Percentiles rank a stretch among this genome's conserved stretches.
phyloP scores from a whole-genome alignment of 2,888 invertebrate genomes.

The Netelia virgata region DNA sequence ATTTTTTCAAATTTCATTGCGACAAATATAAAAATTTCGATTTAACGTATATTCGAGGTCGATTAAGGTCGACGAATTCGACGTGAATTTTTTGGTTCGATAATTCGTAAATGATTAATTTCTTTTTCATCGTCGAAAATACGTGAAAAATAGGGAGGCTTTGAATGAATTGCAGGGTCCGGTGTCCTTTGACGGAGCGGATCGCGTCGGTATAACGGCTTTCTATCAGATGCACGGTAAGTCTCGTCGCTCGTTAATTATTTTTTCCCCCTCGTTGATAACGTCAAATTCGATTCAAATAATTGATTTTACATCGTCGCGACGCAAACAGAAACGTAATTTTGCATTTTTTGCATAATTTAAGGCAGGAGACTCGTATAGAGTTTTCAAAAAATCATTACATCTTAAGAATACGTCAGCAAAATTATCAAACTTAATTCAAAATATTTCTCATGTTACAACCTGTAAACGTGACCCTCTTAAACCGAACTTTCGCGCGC shows the following conservation, averaged over 20 bases:
- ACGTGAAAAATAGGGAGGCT: slow-evolving; percentile 28
- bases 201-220: slow-evolving; percentile 94
- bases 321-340: too few species aligned
- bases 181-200: slow-evolving; percentile 94
- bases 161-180: slow-evolving; percentile 90
- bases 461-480: too few species aligned
- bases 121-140: background rate
- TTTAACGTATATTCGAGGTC: too few species aligned
- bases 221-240: slow-evolving; percentile 95
- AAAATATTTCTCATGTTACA: too few species aligned
- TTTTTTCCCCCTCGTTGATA: background rate
- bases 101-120: background rate
- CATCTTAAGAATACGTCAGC: too few species aligned
- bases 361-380: too few species aligned
- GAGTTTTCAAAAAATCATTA: too few species aligned
- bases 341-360: too few species aligned
- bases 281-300: background rate
- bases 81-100: too few species aligned
- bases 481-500: too few species aligned
- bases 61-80: too few species aligned
- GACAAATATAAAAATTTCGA: background rate
- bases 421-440: too few species aligned
- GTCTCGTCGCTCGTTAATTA: slow-evolving; percentile 60
- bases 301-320: background rate
- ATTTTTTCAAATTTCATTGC: background rate